These are phyloP conservation scores for Cyprinodon diabolis DNA, from an alignment of 2,797 vertebrate genomes.

Conservation along the genomic window DNA sequence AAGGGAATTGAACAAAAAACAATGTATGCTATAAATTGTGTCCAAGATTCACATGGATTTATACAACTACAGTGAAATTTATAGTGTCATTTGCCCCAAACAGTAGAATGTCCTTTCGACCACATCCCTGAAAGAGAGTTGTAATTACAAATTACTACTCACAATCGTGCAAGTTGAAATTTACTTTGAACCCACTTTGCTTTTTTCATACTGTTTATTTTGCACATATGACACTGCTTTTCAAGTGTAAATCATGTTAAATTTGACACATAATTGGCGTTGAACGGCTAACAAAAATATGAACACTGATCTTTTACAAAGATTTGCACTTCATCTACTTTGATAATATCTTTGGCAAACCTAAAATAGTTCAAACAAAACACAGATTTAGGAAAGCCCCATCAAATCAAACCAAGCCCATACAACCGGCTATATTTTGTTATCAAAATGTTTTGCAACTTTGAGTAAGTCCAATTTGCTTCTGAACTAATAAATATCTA, in stretches of 20 bases:
- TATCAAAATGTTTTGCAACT: background rate
- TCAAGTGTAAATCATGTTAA: no score
- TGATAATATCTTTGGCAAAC: background rate
- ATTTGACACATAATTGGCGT: background rate
- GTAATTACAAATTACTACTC: no score
- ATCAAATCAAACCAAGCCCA: background rate
- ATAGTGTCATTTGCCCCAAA: background rate
- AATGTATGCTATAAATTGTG: background rate
- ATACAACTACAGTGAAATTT: background rate
- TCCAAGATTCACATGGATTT: background rate
- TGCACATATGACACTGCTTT: background rate
- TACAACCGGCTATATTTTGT: background rate
- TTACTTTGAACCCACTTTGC: background rate
- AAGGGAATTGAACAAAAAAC: background rate
- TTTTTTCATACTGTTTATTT: background rate
- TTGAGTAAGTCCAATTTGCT: background rate
- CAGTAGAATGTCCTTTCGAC: background rate
- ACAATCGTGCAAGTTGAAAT: background rate
- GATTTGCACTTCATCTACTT: background rate
- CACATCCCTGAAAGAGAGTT: background rate
- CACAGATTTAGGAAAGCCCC: background rate
- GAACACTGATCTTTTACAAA: background rate
- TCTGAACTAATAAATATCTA: background rate
- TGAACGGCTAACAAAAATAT: background rate
- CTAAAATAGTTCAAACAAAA: background rate